Evolutionary conservation across 1,140 invertebrate species (phyloP).

Genomic region (Calliphora vicina): DNA sequence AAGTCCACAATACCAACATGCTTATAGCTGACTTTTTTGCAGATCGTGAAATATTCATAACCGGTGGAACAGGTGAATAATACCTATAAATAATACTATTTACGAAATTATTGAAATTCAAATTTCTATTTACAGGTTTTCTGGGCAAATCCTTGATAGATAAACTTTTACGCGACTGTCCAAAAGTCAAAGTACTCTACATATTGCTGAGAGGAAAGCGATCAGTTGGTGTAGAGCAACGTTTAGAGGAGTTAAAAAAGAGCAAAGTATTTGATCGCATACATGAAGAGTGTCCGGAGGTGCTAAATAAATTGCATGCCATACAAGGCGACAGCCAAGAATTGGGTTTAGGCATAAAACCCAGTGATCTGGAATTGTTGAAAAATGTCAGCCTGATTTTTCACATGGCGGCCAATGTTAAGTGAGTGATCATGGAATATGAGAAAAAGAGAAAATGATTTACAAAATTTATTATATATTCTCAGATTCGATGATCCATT

Average conservation of each 20-base stretch:
- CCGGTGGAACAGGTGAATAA: slow-evolving; percentile 71
- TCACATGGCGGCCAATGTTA: slow-evolving; percentile 91
- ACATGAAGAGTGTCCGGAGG: slow-evolving; percentile 61
- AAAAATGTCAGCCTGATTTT: slow-evolving; percentile 85
- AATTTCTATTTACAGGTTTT: slow-evolving; percentile 69
- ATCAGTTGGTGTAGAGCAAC: slow-evolving; percentile 70
- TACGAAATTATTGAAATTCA: background rate
- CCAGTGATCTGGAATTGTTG: slow-evolving; percentile 47
- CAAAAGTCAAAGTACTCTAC: slow-evolving; percentile 76
- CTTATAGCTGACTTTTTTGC: slow-evolving; percentile 66
- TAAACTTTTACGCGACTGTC: slow-evolving; percentile 80
- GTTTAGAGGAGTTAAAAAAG: slow-evolving; percentile 70
- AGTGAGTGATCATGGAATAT: background rate
- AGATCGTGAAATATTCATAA: slow-evolving; percentile 72
- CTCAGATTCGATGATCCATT: slow-evolving; percentile 74
- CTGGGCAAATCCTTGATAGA: slow-evolving; percentile 88
- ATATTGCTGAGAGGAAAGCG: slow-evolving; percentile 82
- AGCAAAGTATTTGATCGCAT: slow-evolving; percentile 65
- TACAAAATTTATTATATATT: background rate
- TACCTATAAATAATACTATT: background rate
- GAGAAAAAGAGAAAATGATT: too few relatives aligned
- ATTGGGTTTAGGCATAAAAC: slow-evolving; percentile 68
- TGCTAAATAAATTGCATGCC: slow-evolving; percentile 77
- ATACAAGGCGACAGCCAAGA: slow-evolving; percentile 80
- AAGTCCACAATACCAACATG: slow-evolving; percentile 39